Conservation (phyloP, 2,113 vertebrate species). For the Syrrhaptes paradoxus region DNA sequence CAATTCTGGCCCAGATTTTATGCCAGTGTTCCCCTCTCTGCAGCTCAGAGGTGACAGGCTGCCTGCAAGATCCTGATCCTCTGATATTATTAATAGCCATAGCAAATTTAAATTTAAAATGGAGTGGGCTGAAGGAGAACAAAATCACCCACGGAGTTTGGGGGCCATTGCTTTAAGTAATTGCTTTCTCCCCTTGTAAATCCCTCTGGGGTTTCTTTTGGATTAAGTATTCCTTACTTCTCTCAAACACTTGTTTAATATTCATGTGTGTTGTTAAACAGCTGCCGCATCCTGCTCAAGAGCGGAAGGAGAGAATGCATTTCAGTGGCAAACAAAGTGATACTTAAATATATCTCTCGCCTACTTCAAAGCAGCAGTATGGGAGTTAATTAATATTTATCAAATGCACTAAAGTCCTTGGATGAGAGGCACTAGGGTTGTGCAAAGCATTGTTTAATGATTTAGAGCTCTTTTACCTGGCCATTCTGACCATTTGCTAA, state of each 20-base stretch:
- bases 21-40: background rate
- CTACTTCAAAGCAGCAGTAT: constrained; percentile 1
- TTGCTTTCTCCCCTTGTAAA: background rate
- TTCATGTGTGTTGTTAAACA: constrained; percentile 18
- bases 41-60: background rate
- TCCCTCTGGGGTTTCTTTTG: background rate
- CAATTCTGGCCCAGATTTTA: background rate
- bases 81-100: background rate
- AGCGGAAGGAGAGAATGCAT: background rate
- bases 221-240: constrained; percentile 23
- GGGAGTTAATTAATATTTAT: background rate
- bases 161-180: background rate
- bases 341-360: background rate
- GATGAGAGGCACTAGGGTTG: background rate
- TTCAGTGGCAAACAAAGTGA: background rate
- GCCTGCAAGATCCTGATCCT: background rate
- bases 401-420: background rate
- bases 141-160: background rate
- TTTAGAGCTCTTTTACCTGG: background rate
- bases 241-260: constrained; percentile 35
- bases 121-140: background rate
- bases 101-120: background rate
- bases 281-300: background rate
- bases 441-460: background rate
- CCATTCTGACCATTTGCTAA: background rate